These are phyloP conservation scores for Sylvietta virens DNA, from an alignment of 2,113 vertebrate genomes.

Conservation along the genomic window DNA sequence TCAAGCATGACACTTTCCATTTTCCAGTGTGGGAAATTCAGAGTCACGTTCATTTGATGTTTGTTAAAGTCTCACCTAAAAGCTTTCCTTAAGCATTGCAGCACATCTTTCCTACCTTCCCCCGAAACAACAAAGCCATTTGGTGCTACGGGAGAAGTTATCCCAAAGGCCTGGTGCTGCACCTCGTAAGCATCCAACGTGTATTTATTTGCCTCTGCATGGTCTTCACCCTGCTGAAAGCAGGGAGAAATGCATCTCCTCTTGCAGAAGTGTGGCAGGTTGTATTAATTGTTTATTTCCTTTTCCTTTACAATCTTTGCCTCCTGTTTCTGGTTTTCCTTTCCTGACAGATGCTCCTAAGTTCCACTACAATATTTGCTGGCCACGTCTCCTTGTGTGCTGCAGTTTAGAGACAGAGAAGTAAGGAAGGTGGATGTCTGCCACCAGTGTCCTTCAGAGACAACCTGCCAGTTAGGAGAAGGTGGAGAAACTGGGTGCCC, in stretches of 20 bases:
- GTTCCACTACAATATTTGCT: background rate
- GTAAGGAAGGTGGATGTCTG: background rate
- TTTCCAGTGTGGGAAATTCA: background rate
- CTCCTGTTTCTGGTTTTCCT: background rate
- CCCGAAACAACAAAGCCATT: background rate
- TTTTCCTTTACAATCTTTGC: background rate
- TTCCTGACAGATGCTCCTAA: background rate
- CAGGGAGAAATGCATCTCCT: background rate
- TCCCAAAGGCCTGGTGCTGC: background rate
- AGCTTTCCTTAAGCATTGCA: background rate
- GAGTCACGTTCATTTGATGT: background rate
- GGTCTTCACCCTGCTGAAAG: accelerated
- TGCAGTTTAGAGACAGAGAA: background rate
- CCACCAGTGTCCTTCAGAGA: background rate
- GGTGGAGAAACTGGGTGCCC: background rate
- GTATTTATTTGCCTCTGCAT: background rate
- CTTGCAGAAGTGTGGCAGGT: background rate
- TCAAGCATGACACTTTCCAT: background rate
- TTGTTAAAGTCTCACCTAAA: background rate
- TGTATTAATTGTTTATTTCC: background rate
- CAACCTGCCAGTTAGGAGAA: background rate
- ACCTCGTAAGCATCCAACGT: background rate
- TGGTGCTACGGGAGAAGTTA: background rate
- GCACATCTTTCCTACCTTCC: background rate
- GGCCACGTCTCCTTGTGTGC: background rate